phyloP scores from a whole-genome alignment of 2,113 vertebrate genomes.

The Nematolebias whitei region DNA sequence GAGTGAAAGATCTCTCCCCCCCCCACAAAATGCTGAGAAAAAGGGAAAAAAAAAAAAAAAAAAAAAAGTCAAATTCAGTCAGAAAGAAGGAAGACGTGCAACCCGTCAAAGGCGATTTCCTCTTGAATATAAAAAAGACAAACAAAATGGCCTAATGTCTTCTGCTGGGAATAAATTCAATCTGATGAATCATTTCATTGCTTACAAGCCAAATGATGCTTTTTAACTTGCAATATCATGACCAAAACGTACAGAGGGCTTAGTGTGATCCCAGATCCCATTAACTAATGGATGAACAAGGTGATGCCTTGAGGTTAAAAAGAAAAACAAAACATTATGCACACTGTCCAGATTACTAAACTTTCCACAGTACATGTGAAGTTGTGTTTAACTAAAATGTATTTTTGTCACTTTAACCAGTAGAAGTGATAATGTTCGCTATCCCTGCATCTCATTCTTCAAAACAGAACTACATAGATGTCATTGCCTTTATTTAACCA shows the following conservation, averaged over 20 bases:
- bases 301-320: too few relatives aligned
- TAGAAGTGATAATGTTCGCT: too few relatives aligned
- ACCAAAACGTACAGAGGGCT: conserved; percentile 9
- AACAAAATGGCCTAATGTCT: conserved; percentile 2
- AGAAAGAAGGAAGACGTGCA: conserved; percentile 32
- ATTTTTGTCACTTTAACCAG: too few relatives aligned
- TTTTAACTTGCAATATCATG: not conserved
- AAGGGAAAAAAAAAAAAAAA: conserved; percentile 61
- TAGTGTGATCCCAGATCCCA: not conserved
- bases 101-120: conserved; percentile 19
- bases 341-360: too few relatives aligned
- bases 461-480: not conserved
- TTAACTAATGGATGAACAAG: too few relatives aligned
- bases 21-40: conserved; percentile 67
- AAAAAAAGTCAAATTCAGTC: conserved; percentile 62
- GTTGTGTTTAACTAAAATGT: not conserved
- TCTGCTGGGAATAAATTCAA: not conserved
- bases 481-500: too few relatives aligned
- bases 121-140: conserved; percentile 8
- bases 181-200: conserved; percentile 7
- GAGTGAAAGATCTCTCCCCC: conserved; percentile 46
- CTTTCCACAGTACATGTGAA: not conserved
- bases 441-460: too few relatives aligned
- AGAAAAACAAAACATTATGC: too few relatives aligned
- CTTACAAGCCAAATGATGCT: conserved; percentile 1